Conservation (phyloP, 1,140 invertebrate genomes). For the Frieseomelitta varia region DNA sequence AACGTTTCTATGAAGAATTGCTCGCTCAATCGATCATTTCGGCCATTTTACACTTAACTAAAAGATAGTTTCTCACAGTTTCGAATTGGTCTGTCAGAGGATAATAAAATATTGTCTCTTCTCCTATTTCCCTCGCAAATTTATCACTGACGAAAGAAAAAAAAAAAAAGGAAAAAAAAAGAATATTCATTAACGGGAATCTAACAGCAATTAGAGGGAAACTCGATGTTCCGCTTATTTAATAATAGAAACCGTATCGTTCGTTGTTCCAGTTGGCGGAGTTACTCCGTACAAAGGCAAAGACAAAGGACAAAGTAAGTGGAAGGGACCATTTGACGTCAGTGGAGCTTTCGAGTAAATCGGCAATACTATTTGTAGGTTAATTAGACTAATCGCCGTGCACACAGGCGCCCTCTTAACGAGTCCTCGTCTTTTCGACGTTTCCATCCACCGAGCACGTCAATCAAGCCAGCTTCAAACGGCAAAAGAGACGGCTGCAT, state of each 20-base stretch:
- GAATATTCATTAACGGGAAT: neutral
- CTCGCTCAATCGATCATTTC: too few relatives aligned
- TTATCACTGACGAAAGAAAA: neutral
- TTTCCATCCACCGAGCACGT: neutral
- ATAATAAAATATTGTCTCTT: neutral
- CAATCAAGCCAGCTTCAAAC: neutral
- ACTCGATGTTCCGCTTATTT: neutral
- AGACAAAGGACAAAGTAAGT: neutral
- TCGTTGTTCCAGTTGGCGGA: neutral
- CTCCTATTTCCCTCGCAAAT: neutral
- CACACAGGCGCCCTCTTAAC: neutral
- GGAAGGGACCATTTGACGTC: neutral
- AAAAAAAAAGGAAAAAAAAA: neutral
- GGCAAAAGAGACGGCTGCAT: neutral
- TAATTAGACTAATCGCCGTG: neutral
- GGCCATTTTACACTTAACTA: too few relatives aligned
- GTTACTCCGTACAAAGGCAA: neutral
- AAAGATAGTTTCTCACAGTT: too few relatives aligned
- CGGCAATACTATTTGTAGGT: neutral
- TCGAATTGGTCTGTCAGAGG: too few relatives aligned
- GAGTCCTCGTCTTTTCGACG: neutral
- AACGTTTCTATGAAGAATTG: too few relatives aligned
- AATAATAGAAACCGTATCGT: too few relatives aligned
- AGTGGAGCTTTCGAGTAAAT: neutral
- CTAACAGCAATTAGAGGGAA: neutral